Base-by-base conservation (phyloP, 1,140 invertebrate species). In the Megathymus violae region DNA sequence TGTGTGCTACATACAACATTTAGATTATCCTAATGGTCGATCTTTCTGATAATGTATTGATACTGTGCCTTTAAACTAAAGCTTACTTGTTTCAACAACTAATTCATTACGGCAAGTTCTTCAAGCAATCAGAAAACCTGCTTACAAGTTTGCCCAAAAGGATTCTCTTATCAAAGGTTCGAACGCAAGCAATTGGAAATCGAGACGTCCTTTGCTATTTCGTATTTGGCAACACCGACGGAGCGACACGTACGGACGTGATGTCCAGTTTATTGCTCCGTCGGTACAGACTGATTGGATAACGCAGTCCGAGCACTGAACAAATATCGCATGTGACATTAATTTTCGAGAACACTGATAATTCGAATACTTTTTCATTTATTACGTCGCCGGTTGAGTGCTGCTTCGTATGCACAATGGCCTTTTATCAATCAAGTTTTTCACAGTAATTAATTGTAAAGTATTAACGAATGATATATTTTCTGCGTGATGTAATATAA, bases 261-360 rank as follows among this genome's bases (percentile, higher is more conserved):
- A 80, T 72, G 69, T 54, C 59, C 73, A 71, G 70, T 78, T 80
- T 80, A 80, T 80, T 78, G 69, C 73, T 60, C 56, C 51, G 51
- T 54, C 67, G 61, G 69, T 64, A 67, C 47, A 62, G 64, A 66
- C 65, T 80, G 77, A 77, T 80, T 80, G 77, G 74, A 69, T 74
- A 74, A 72, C 67, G 51, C 56, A 34, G n/a, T 22, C 40, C 15
- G 16, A 44, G 16, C 25, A 9, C 13, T 9, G 14, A 9, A 22
- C 13, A 25, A 63, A 51, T 27, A 58, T 43, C 27, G 47, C 40
- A 38, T 56, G 62, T 51, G 46, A 60, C 64, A 66, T 66, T 66
- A 48, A 48, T 63, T 63, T 46, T 59, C 41, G 25, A 46, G 41
- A 46, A 36, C 54, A 40, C 19, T 58, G 54, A 59, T 59, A 46